Percentiles rank a stretch among this genome's conserved stretches.
Evolutionary conservation across 2,113 vertebrate genomes (phyloP).

Genomic region (Misgurnus mizolepis): DNA sequence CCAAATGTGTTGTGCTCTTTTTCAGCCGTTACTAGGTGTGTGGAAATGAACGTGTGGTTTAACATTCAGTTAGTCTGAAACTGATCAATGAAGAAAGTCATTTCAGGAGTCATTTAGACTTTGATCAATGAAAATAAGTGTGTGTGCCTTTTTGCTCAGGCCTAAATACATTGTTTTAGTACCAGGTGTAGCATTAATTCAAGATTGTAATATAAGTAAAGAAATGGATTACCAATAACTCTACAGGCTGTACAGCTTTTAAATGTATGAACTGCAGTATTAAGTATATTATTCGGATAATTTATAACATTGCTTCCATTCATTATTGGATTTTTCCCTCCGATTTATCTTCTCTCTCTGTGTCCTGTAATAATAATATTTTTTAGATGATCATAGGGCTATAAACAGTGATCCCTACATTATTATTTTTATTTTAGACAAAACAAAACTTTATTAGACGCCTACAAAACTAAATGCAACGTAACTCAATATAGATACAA

Average conservation of each 20-base stretch:
- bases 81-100: constrained; percentile 27
- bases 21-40: background rate
- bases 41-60: constrained; percentile 23
- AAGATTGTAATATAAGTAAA: constrained; percentile 8
- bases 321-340: too few relatives aligned
- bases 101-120: constrained; percentile 24
- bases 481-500: constrained; percentile 13
- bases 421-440: background rate
- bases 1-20: constrained; percentile 2
- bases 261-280: background rate
- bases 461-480: background rate
- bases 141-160: constrained; percentile 5
- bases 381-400: background rate
- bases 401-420: background rate
- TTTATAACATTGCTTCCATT: too few relatives aligned
- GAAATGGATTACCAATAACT: background rate
- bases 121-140: constrained; percentile 14
- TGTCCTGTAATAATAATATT: background rate
- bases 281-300: constrained; percentile 3
- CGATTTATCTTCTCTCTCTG: background rate
- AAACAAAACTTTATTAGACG: background rate
- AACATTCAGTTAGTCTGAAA: constrained; percentile 27
- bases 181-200: too few relatives aligned
- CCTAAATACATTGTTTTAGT: background rate
- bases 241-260: background rate